phyloP scores from a whole-genome alignment of 2,113 vertebrate species.

The Asarcornis scutulata region DNA sequence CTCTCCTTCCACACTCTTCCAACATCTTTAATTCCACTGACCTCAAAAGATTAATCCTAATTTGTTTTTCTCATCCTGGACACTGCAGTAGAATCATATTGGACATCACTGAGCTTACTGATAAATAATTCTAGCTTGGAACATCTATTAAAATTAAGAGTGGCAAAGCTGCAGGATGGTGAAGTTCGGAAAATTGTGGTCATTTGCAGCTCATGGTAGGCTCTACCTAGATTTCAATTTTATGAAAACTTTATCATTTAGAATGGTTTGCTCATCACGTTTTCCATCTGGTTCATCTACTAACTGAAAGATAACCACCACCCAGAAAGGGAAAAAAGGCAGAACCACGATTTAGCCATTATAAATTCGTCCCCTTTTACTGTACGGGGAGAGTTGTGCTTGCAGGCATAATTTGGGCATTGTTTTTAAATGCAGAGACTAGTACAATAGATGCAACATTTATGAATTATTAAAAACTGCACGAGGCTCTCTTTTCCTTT shows the following conservation, averaged over 20 bases:
- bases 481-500: conserved; percentile 35
- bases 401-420: conserved; percentile 60
- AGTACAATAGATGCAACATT: conserved; percentile 58
- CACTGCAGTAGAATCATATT: not conserved
- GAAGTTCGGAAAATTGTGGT: not conserved
- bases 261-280: not conserved
- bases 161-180: not conserved
- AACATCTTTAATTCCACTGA: not conserved
- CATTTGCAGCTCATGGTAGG: not conserved
- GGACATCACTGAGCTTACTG: fast-evolving
- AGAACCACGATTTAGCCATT: conserved; percentile 3
- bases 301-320: not conserved
- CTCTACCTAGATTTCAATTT: not conserved
- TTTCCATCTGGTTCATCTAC: not conserved
- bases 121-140: not conserved
- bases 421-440: conserved; percentile 70
- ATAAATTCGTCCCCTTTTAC: conserved; percentile 37
- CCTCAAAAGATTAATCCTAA: not conserved
- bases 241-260: not conserved
- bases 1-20: not conserved
- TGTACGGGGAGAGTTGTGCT: conserved; percentile 40
- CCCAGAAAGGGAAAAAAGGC: not conserved
- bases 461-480: conserved; percentile 78
- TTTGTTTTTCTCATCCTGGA: not conserved
- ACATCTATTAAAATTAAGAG: not conserved